Evolutionary conservation across 2,797 vertebrate genomes (phyloP), one percentile per base, ranked within the genome.

Genomic region (Acrossocheilus wenchowensis): DNA sequence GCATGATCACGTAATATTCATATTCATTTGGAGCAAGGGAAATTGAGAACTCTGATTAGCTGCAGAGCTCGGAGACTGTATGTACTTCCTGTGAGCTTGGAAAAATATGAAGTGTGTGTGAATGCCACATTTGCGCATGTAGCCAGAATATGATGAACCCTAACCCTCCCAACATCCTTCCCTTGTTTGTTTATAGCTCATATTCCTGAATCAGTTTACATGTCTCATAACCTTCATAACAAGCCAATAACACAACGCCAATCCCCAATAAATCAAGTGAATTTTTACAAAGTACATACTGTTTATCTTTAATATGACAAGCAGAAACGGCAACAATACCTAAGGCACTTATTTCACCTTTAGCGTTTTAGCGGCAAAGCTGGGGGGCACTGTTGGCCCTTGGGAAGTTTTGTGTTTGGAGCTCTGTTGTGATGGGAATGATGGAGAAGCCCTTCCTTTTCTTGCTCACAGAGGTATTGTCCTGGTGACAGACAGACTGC

Each of bases 401-500:
- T 69, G 93, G 94, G 93, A 95, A 94, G 89, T 78, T 82, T 6
- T 23, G 84, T 91, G 91, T 81, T 91, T 91, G 92, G 93, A 90
- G 60, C 30, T 12, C 62, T 69, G 94, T 92, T 90, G 84, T 88
- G 90, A 91, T 81, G 87, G 89, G 89, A 92, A 93, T 94, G 94
- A 95, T 94, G 94, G 93, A 93, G 90, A 91, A 91, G 93, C 93
- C 90, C 94, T 96, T 96, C 95, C 94, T 94, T 91, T 92, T 64
- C 91, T 92, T 17, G 78, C 83, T 93, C 69, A 21, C 87, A 87
- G 81, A 89, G 91, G 88, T 91, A 93, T 94, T 94, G 93, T 94
- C 90, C 88, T 45, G 57, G 91, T 91, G 91, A 92, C 94, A 95
- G 95, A 95, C 94, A 93, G 90, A 86, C 94, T 94, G 94, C 91